Base-by-base conservation (phyloP, 2,113 vertebrate genomes). In the Bubo blakistoni region DNA sequence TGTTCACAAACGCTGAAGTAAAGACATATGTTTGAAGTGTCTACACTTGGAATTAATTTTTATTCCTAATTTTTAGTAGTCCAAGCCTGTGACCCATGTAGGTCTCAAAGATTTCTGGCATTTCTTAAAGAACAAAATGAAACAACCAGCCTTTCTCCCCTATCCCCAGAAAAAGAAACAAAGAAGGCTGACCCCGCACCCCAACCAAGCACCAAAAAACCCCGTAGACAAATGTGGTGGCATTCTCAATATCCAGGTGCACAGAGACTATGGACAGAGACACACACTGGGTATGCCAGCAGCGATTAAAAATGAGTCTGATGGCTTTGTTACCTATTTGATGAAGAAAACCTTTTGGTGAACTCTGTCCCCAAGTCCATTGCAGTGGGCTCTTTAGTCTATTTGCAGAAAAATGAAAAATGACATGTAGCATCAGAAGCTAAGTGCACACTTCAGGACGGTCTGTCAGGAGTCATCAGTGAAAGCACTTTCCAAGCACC, bases 271-370 rank as follows among this genome's bases (percentile, higher is more conserved):
- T 61, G 66, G 47, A 54, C 88, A 74, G 72, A 58, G 59, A n/a
- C 47, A 77, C 85, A 77, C 40, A 73, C 16, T 72, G n/a, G 11
- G 21, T 69, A 62, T 94, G 86, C 42, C 74, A 88, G 51, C 62
- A 59, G 78, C 0, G 10, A 88, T 96, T 95, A 97, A 95, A 94
- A 90, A 85, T 95, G 90, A 95, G 95, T 97, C 92, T 52, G n/a
- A 16, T 72, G 29, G 16, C 51, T 59, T 81, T 90, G 26, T 77
- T 84, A 55, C 27, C 17, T 51, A 24, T 63, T 85, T 69, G 49
- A 51, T 73, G 62, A 70, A 88, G 58, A 80, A 90, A 90, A 90
- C 29, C 29, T 94, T 77, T 63, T 51, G n/a, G 16, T 95, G 78
- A 95, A 62, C 87, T 92, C 84, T 82, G 36, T 58, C 66, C n/a